phyloP scores from a whole-genome alignment of 2,113 vertebrate species.

The Macrotis lagotis region DNA sequence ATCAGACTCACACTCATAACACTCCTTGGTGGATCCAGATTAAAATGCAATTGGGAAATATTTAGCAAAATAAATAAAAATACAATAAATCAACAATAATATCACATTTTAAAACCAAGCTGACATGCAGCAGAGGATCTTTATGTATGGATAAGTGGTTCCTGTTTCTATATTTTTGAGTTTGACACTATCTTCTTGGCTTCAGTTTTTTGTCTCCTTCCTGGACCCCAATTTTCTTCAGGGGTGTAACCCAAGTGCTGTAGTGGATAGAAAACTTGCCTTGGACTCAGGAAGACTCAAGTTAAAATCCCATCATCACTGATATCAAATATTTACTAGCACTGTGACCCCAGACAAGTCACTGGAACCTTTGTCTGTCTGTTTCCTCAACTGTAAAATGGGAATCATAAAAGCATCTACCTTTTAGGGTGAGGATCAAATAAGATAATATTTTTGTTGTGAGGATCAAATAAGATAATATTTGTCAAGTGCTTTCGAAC shows the following conservation, averaged over 20 bases:
- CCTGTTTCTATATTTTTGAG: not conserved
- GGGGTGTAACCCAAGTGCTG: constrained; percentile 31
- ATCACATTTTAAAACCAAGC: not conserved
- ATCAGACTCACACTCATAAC: not conserved
- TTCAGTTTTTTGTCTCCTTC: not conserved
- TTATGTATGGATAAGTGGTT: no score
- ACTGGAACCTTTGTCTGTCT: not conserved
- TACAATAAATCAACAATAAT: not conserved
- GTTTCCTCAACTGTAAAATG: not conserved
- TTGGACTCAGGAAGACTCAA: not conserved
- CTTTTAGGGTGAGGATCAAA: not conserved
- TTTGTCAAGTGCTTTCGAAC: not conserved
- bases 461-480: not conserved
- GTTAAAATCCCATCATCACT: not conserved
- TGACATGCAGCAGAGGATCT: no score
- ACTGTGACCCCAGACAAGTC: not conserved
- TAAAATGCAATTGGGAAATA: not conserved
- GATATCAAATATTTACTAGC: not conserved
- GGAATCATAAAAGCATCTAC: not conserved
- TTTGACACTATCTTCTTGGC: not conserved
- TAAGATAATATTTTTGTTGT: not conserved
- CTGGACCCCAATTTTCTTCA: not conserved
- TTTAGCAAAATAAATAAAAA: not conserved
- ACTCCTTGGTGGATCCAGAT: not conserved
- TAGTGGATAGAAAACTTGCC: not conserved